Evolutionary conservation across 2,888 invertebrate species (phyloP).

Genomic region (Caenorhabditis wallacei): DNA sequence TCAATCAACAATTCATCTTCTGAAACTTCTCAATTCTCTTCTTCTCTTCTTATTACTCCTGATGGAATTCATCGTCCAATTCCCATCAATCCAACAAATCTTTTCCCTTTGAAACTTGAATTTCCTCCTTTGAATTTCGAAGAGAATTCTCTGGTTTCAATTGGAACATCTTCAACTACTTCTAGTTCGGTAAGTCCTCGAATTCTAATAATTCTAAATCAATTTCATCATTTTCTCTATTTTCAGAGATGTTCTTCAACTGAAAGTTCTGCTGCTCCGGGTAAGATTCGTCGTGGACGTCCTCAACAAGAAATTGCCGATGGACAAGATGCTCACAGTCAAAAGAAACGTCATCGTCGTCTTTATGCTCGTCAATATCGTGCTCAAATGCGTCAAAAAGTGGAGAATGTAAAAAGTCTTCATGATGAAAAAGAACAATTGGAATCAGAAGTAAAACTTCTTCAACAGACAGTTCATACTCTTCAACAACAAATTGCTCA

Average conservation of each 20-base stretch:
- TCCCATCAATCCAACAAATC: conserved; percentile 29
- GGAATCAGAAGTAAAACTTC: conserved; percentile 48
- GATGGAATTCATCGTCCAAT: conserved; percentile 48
- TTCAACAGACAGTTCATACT: conserved; percentile 43
- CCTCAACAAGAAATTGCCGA: conserved; percentile 75
- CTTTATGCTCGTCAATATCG: conserved; percentile 73
- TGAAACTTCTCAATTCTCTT: conserved; percentile 8
- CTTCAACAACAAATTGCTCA: conserved; percentile 51
- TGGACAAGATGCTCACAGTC: conserved; percentile 71
- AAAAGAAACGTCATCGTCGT: conserved; percentile 71
- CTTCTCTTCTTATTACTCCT: not conserved
- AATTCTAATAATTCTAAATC: not conserved
- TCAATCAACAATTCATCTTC: conserved; percentile 14
- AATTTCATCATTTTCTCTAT: not conserved
- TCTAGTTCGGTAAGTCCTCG: conserved; percentile 51
- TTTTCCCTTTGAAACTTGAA: conserved; percentile 29
- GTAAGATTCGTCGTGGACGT: conserved; percentile 68
- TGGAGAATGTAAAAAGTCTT: conserved; percentile 72
- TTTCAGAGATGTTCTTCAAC: conserved; percentile 65
- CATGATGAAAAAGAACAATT: conserved; percentile 66
- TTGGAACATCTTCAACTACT: conserved; percentile 31
- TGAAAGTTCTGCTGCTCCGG: conserved; percentile 46
- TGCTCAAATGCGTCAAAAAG: conserved; percentile 71
- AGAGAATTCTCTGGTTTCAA: not conserved
- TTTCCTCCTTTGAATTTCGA: conserved; percentile 14